Base-by-base conservation (phyloP, 1,140 invertebrate genomes). In the Sarcophaga bullata region DNA sequence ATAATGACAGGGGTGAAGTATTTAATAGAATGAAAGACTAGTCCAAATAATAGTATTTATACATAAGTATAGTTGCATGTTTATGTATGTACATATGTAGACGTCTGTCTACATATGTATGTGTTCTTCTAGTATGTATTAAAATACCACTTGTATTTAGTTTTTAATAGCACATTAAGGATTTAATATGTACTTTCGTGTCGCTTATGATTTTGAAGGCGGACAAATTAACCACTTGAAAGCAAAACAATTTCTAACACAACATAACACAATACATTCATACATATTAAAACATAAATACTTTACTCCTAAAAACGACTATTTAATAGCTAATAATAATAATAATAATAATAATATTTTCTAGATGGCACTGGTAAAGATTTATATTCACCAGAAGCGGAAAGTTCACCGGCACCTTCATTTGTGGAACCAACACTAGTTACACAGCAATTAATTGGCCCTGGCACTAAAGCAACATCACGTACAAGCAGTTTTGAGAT, bases 401-500 rank as follows among this genome's bases (percentile, higher is more conserved):
- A 94, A 86, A 92, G 91, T 83, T 90, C 92, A 17, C 90, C 92
- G 83, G 91, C 91, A 76, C 90, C 92, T 80, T 90, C 89, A 82
- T 89, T 89, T 84, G 85, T 89, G 80, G 87, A 90, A 81, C 88
- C 87, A 80, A 84, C 84, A 81, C 83, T 84, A 50, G 80, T 9
- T 47, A 80, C 85, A 86, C 76, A 75, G 86, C 81, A 84, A 84
- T 37, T 81, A 84, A 73, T 84, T 82, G 84, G 85, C 82, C 46
- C 88, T 83, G 85, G 87, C 80, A 88, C 91, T 83, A 93, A 94
- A 91, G 92, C 93, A 84, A 94, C 94, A 81, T 96, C 95, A 37
- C 92, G 95, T 83, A 95, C 95, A 72, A 96, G 96, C 90, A 97
- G 96, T 48, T 96, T 97, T 86, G 96, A 97, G 91, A 97, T 97